A percentile compares a stretch with the other conserved stretches of the same genome.
Evolutionary conservation across 2,113 vertebrate species (phyloP).

Genomic region (Nyctereutes procyonoides): DNA sequence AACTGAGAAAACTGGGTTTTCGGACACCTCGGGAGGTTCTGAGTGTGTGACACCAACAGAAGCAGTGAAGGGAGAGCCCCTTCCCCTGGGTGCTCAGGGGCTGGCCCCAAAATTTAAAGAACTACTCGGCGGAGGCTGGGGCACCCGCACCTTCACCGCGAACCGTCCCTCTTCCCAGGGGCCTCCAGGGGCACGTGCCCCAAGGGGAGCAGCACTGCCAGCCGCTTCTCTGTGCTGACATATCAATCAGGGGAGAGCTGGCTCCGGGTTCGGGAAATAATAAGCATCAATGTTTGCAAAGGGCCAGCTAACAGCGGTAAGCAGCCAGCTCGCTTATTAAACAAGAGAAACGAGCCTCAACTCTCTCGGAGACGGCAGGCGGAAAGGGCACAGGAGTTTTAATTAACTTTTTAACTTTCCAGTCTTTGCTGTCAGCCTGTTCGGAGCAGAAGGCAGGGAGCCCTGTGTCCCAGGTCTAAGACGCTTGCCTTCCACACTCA

Average conservation of each 20-base stretch:
- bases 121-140: neutral
- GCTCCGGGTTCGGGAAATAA: neutral
- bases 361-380: fast-evolving
- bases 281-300: neutral
- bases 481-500: fast-evolving
- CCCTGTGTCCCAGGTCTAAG: too few relatives aligned
- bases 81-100: too few relatives aligned
- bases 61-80: fast-evolving
- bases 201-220: too few relatives aligned
- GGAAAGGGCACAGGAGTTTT: neutral
- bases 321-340: fast-evolving
- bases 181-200: fast-evolving
- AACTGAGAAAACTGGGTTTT: neutral
- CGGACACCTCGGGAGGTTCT: fast-evolving
- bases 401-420: neutral
- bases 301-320: neutral
- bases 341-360: fast-evolving
- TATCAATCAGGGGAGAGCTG: fast-evolving
- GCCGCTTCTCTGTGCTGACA: fast-evolving
- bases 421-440: neutral
- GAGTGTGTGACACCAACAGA: neutral
- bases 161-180: too few relatives aligned
- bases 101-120: neutral
- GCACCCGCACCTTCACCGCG: fast-evolving
- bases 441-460: neutral